Evolutionary conservation across 2,113 vertebrate species (phyloP).

Genomic region (Athene noctua): DNA sequence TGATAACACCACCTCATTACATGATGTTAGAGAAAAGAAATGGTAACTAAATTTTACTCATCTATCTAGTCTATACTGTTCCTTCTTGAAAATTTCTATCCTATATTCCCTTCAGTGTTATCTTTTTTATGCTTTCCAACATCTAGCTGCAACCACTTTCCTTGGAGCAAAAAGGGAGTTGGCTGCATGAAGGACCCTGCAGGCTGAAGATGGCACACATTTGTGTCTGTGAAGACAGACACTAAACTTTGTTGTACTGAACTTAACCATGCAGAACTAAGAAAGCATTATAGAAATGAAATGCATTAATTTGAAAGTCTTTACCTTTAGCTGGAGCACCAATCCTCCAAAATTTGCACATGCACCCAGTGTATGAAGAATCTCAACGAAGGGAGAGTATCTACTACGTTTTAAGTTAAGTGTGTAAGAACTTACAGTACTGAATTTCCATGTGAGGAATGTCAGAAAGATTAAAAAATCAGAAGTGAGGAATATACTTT

Average conservation of each 20-base stretch:
- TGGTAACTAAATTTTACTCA: fast-evolving
- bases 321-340: background rate
- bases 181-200: background rate
- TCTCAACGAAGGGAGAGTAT: background rate
- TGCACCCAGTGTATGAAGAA: background rate
- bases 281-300: background rate
- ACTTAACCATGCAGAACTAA: background rate
- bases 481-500: background rate
- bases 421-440: background rate
- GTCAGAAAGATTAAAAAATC: background rate
- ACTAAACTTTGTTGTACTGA: background rate
- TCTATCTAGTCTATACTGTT: background rate
- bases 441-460: background rate
- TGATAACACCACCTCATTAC: background rate
- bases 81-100: background rate
- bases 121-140: background rate
- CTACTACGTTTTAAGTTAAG: background rate
- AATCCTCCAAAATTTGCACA: background rate
- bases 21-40: background rate
- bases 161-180: background rate
- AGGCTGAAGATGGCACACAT: fast-evolving
- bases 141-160: background rate
- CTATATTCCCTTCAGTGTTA: background rate
- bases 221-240: background rate
- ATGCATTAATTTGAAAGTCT: background rate